Base-by-base conservation (phyloP, 2,797 vertebrate species). In the Amblyraja radiata region DNA sequence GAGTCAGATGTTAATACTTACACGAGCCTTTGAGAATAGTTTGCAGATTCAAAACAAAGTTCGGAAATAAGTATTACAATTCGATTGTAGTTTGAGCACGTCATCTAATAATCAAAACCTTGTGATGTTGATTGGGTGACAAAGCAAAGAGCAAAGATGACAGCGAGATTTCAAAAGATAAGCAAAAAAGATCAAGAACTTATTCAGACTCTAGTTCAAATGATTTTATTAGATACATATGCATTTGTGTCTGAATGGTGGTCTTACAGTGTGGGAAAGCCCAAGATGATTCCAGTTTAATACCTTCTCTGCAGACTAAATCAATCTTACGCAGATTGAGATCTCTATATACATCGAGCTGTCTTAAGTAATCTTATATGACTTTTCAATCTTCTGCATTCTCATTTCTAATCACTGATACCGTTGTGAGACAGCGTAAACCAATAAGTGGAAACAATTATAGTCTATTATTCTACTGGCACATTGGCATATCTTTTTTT, bases 1-100 rank as follows among this genome's bases (percentile, higher is more conserved):
- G 68, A 23, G 74, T 74, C 39, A n/a, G 23, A 10, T 92, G 71
- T 54, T 92, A 28, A 74, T 74, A 25, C 71, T 92, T 92, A 74
- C 25, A 88, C 14, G 74, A 90, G 39, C 32, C 83, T 86, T 86
- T 63, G 25, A 13, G 61, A 86, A 86, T 86, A 86, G 46, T 2
- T 10, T 84, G 83, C 83, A 86, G 83, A 25, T 63, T n/a, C 86
- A 84, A 84, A 84, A 39, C 68, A 92, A 54, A 14, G 71, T 92
- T 76, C 1, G 68, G 68, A 73, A 91, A 39, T 74, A 74, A 74
- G 36, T n/a, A 39, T 23, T 11, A 68, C 63, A 90, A 68, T 90
- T 71, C 36, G 46, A 39, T 90, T 71, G 21, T 32, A 91, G 32
- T 73, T 73, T 46, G 2, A 13, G 58, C 58, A 32, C 13, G 36